A percentile compares a stretch with the other conserved stretches of the same genome.
Evolutionary conservation across 2,888 invertebrate genomes (phyloP).

Genomic region (Microdon myrmicae): DNA sequence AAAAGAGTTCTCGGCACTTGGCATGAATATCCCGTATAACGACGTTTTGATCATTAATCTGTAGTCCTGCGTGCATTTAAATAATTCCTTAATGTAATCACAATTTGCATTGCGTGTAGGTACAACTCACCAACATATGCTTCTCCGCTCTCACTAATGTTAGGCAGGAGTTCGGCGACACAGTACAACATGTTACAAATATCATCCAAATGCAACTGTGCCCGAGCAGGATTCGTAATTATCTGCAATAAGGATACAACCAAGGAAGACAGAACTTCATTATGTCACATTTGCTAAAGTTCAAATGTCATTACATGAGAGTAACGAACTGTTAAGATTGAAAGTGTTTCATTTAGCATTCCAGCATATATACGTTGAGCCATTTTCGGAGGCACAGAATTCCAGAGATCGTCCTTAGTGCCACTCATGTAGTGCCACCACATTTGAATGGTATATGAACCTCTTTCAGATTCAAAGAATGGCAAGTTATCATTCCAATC

Average conservation of each 20-base stretch:
- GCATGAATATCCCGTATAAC: conserved; percentile 84
- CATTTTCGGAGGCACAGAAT: conserved; percentile 88
- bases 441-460: conserved; percentile 85
- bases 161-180: conserved; percentile 77
- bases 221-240: conserved; percentile 72
- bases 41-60: conserved; percentile 71
- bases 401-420: conserved; percentile 84
- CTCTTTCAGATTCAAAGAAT: conserved; percentile 79
- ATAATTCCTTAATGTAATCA: no score
- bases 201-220: conserved; percentile 74
- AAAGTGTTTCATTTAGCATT: conserved; percentile 86
- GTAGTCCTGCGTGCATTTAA: conserved; percentile 69
- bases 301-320: conserved; percentile 73
- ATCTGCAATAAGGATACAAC: conserved; percentile 68
- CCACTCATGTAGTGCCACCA: conserved; percentile 89
- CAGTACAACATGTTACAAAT: conserved; percentile 82
- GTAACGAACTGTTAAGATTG: conserved; percentile 82
- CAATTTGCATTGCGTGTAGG: no score
- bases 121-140: conserved; percentile 64
- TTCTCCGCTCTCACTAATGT: conserved; percentile 74
- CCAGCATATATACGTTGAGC: conserved; percentile 86
- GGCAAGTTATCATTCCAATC: conserved; percentile 76
- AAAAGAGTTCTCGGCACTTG: conserved; percentile 82
- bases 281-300: background rate
- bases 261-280: background rate